Percentiles rank a stretch among this genome's conserved stretches.
These are phyloP conservation scores for Taeniopygia guttata DNA, from an alignment of 2,797 vertebrate species.

Conservation along the genomic window DNA sequence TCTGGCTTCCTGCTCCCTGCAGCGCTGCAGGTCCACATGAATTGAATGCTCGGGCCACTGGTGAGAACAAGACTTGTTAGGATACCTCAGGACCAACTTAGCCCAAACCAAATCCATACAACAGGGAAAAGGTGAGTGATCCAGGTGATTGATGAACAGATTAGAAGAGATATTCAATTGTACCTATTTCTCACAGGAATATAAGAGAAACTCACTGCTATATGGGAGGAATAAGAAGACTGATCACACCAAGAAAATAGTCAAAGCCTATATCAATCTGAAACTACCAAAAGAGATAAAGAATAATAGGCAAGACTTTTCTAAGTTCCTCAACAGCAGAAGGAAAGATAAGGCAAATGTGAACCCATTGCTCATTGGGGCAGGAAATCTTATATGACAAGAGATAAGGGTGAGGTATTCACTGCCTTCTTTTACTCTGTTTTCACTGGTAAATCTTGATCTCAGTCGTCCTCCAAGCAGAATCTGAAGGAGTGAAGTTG, in stretches of 20 bases:
- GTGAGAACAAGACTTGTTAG: neutral
- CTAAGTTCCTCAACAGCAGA: neutral
- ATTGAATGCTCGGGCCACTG: neutral
- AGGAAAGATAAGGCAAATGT: neutral
- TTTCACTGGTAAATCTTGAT: neutral
- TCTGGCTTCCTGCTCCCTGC: neutral
- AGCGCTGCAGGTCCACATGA: neutral
- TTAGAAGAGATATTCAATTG: neutral
- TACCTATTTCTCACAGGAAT: neutral
- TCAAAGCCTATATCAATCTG: neutral
- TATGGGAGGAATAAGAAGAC: neutral
- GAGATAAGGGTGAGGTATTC: neutral
- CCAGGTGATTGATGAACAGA: neutral
- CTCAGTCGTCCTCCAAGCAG: neutral
- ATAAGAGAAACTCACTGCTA: neutral
- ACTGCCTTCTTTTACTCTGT: fast-evolving
- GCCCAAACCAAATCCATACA: fast-evolving
- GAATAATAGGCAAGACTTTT: neutral
- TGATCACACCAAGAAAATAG: neutral
- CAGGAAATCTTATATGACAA: neutral
- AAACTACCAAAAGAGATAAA: neutral
- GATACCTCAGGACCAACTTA: neutral
- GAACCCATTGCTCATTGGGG: neutral
- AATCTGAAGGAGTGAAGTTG: neutral
- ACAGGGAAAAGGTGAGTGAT: neutral